Evolutionary conservation across 2,113 vertebrate genomes (phyloP), one percentile per base, ranked within the genome.

Genomic region (Diglossa brunneiventris): DNA sequence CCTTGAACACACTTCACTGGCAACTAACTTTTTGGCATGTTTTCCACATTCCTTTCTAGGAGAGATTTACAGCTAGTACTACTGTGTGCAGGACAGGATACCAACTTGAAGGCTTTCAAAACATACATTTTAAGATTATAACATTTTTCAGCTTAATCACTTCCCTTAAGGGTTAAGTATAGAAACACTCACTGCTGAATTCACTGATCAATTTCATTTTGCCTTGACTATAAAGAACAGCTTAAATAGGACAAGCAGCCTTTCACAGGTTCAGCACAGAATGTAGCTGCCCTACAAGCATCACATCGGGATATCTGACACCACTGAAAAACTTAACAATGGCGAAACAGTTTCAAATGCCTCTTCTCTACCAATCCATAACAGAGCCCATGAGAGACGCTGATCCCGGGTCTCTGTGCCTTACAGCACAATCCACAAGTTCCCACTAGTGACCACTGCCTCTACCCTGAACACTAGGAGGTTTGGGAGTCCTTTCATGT

Each of bases 371-470:
- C 9, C 21, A 42, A 50, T 11, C 63, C 37, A 1, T 8, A 80
- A 28, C 9, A 63, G 15, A 68, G 41, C 37, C 66, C 47, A 11
- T 1, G 9, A 52, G 33, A 73, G 33, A 67, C n/a, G n/a, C 22
- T 55, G n/a, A 86, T 59, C 35, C 5, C 1, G 0, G 23, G 28
- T 46, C 47, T 58, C 47, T 2, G 0, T 0, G 1, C 16, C 58
- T n/a, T 31, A 37, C 9, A 74, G 49, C 13, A 44, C 24, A 84
- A 46, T 15, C 13, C 28, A 19, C 69, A 37, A 14, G 47, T 18
- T 75, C 33, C 20, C 13, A 52, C 27, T 16, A 62, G 30, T 1
- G 10, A 35, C 35, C 86, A 53, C 47, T 50, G 52, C 16, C 47
- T 33, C 27, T 68, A 69, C 19, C 17, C 42, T 46, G 13, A 75